Base-by-base conservation (phyloP, 2,797 vertebrate genomes). In the Holocentrus rufus region DNA sequence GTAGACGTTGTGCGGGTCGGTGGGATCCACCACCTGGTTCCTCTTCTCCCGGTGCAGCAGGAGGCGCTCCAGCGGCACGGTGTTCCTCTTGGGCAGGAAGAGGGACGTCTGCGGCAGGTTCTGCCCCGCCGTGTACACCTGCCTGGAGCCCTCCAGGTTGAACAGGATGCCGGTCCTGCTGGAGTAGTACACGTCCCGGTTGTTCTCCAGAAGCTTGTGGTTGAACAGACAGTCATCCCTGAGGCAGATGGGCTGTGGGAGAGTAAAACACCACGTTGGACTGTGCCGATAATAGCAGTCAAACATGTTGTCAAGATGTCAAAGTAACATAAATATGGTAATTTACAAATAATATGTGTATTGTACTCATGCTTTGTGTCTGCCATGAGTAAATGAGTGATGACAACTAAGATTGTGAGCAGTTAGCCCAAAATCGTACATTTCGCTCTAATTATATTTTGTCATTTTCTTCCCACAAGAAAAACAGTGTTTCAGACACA, bases 121-220 rank as follows among this genome's bases (percentile, higher is more conserved):
- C 89, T 92, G 93, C 3, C 95, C 94, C 0, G 91, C 93, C 0
- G 87, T 49, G 82, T 93, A 96, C 76, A 92, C 83, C 87, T 95
- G 90, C 80, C 96, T 95, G 5, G 92, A 89, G 30, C 93, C 95
- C 65, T 96, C 96, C 85, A 98, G 90, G 88, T 97, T 96, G 73
- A 99, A 89, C 25, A 98, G 88, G 74, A 96, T 95, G 64, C 89
- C 88, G 68, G 95, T 94, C 76, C 93, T 92, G 22, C 90, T 92
- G 18, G 97, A 98, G 17, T 94, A 95, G 89, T 98, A 98, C 64
- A 97, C 93, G 54, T 98, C 96, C 0, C 95, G 94, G 61, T 97
- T 95, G 14, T 98, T 99, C 75, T 99, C 97, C 90, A 99, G 92
- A 0, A 95, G 95, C 65, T 87, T 93, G 80, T 98, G 97, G 64